Base-by-base conservation (phyloP, 2,113 vertebrate species). In the Trematomus loennbergii region DNA sequence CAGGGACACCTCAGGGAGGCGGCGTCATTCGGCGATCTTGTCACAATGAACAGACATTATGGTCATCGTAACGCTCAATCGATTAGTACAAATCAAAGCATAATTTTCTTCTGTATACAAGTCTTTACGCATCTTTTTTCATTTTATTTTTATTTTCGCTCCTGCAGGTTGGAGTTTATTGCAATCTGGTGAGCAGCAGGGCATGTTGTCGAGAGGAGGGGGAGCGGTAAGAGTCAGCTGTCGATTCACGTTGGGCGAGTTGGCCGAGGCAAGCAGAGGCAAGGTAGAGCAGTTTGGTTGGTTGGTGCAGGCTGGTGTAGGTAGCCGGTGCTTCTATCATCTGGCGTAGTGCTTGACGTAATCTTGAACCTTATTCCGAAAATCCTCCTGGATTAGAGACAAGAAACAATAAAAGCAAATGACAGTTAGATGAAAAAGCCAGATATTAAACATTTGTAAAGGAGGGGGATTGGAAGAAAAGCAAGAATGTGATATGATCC, bases 291-390 rank as follows among this genome's bases (percentile, higher is more conserved):
- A 71, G 91, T 88, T 90, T 84, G 82, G 88, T 84, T 83, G 87
- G 75, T 86, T 88, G 87, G 61, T 74, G 82, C 78, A 79, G 84
- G 72, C 62, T 43, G 71, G 60, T 12, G 78, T 36, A 53, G 61
- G 52, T 13, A 79, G 75, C 87, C 45, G 0, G 85, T 90, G 66
- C 78, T 29, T 88, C 91, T 95, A 97, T 98, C 97, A 98, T 98
- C 97, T 98, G 50, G 97, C 97, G 0, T 97, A 98, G 83, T 94
- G 94, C 91, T 96, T 97, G 91, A 98, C 97, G 95, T 97, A 98
- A 93, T 98, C 97, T 69, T 98, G 97, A 92, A 98, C 97, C 89
- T 98, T 98, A 91, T 65, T 97, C 70, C 97, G 95, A 52, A 98
- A 98, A 82, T 98, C 97, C 88, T 98, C 97, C 97, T 98, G 82